Conservation (phyloP, 2,888 invertebrate genomes). For the Oscheius onirici region DNA sequence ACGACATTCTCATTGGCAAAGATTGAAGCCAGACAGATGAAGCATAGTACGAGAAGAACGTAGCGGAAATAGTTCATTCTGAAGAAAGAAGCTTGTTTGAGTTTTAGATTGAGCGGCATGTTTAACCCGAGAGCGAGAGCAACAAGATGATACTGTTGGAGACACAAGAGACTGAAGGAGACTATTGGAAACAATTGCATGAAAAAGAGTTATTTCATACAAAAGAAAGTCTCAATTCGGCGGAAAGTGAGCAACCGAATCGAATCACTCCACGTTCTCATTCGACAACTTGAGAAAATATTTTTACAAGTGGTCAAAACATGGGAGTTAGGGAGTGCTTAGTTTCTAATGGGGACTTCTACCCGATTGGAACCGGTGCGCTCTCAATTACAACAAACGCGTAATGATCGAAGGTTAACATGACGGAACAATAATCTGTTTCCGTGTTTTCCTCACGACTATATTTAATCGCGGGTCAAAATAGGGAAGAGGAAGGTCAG, state of each 20-base stretch:
- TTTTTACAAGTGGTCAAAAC: neutral
- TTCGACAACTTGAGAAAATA: neutral
- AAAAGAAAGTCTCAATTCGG: neutral
- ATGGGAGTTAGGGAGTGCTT: neutral
- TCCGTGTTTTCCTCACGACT: no score
- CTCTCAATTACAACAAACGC: neutral
- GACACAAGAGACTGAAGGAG: slow-evolving; percentile 4
- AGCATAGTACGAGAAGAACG: slow-evolving; percentile 44
- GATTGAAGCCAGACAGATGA: slow-evolving; percentile 37
- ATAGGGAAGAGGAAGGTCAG: neutral
- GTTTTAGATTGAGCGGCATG: neutral
- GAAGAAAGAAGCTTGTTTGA: neutral
- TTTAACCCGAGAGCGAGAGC: neutral
- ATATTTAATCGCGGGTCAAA: neutral
- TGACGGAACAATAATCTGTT: neutral
- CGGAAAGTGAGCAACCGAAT: neutral
- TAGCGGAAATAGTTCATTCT: slow-evolving; percentile 40
- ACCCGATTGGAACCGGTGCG: neutral
- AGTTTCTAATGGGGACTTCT: neutral
- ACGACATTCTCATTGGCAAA: slow-evolving; percentile 53
- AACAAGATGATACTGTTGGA: neutral
- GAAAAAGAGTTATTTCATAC: no score
- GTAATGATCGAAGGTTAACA: slow-evolving; percentile 3
- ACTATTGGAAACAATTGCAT: neutral
- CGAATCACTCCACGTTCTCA: neutral